A percentile compares a stretch with the other conserved stretches of the same genome.
These are phyloP conservation scores for Moxostoma hubbsi DNA, from an alignment of 2,797 vertebrate species.

Conservation along the genomic window DNA sequence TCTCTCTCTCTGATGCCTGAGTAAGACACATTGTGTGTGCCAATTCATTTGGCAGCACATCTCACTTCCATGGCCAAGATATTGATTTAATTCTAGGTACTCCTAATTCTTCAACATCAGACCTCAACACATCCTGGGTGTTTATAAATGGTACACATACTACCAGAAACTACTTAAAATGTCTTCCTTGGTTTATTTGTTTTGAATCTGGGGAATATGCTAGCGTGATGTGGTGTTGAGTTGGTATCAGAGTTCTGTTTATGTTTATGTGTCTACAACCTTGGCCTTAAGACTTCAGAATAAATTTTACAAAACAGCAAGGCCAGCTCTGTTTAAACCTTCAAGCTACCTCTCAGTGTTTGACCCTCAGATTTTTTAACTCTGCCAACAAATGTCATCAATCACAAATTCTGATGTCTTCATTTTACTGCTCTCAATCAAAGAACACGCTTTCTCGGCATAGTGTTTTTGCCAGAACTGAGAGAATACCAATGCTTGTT, in stretches of 20 bases:
- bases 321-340: conserved; percentile 35
- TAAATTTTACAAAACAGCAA: conserved; percentile 37
- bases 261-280: conserved; percentile 20
- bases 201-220: conserved; percentile 58
- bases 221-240: conserved; percentile 33
- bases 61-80: conserved; percentile 73
- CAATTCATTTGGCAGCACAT: conserved; percentile 78
- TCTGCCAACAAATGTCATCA: conserved; percentile 49
- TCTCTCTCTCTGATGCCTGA: conserved; percentile 63
- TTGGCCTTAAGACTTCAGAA: conserved; percentile 40
- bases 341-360: conserved; percentile 45
- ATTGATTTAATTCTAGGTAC: conserved; percentile 78
- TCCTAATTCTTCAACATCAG: conserved; percentile 82
- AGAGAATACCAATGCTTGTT: conserved; percentile 47
- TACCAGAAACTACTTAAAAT: conserved; percentile 67
- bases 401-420: conserved; percentile 48
- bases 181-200: conserved; percentile 34
- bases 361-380: conserved; percentile 39
- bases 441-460: conserved; percentile 16
- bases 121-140: conserved; percentile 76
- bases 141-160: conserved; percentile 68
- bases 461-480: conserved; percentile 44
- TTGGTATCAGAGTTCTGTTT: conserved; percentile 50
- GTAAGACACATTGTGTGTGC: conserved; percentile 77
- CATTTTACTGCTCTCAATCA: conserved; percentile 41